phyloP scores from a whole-genome alignment of 2,888 invertebrate species.

The Himalopsyche japonica region DNA sequence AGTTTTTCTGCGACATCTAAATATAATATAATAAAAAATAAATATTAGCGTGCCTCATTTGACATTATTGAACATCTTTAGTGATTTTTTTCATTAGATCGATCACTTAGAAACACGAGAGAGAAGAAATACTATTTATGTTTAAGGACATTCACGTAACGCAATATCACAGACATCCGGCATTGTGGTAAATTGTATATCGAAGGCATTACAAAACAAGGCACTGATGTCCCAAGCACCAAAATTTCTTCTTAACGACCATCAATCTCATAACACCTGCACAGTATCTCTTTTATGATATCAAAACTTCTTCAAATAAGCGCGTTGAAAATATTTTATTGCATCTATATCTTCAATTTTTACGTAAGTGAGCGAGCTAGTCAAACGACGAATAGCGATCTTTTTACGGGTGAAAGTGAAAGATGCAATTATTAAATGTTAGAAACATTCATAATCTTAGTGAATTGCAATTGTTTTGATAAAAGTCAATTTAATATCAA shows the following conservation, averaged over 20 bases:
- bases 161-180: too few relatives aligned
- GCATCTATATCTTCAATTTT: background rate
- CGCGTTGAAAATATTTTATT: background rate
- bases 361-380: background rate
- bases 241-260: constrained; percentile 1
- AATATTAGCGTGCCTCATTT: too few relatives aligned
- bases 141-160: background rate
- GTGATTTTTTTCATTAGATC: background rate
- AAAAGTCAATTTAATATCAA: too few relatives aligned
- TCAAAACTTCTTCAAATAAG: background rate
- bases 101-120: background rate
- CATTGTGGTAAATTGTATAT: background rate
- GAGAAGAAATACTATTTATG: background rate
- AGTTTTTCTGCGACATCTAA: too few relatives aligned
- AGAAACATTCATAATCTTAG: too few relatives aligned
- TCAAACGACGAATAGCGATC: too few relatives aligned
- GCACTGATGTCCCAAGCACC: background rate
- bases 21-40: too few relatives aligned
- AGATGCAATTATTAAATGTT: too few relatives aligned
- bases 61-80: too few relatives aligned
- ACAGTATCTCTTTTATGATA: background rate
- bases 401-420: too few relatives aligned
- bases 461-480: too few relatives aligned
- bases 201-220: background rate
- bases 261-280: constrained; percentile 29